A percentile compares a stretch with the other conserved stretches of the same genome.
These are phyloP conservation scores for Rhagoletis pomonella DNA, from an alignment of 1,140 invertebrate species.

Conservation along the genomic window DNA sequence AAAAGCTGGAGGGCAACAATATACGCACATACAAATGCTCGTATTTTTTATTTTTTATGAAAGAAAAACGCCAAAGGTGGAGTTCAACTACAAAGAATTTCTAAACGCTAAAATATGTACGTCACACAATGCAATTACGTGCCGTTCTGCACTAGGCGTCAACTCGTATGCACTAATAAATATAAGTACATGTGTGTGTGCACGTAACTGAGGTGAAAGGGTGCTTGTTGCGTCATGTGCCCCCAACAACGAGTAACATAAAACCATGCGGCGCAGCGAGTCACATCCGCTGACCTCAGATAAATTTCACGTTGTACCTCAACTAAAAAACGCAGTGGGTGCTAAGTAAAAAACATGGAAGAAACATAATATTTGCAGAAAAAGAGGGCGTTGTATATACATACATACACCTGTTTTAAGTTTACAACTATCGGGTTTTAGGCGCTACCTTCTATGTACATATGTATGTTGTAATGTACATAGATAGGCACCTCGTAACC, in stretches of 20 bases:
- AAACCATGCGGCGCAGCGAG: neutral
- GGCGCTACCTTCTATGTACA: neutral
- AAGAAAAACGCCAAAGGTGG: too few relatives aligned
- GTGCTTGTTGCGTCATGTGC: neutral
- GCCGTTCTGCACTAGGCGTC: neutral
- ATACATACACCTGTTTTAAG: neutral
- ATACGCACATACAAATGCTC: too few relatives aligned
- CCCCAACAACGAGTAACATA: neutral
- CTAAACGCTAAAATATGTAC: neutral
- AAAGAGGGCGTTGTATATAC: neutral
- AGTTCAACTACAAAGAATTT: neutral
- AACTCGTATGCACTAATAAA: neutral
- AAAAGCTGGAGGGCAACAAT: neutral
- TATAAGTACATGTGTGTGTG: neutral
- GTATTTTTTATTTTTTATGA: too few relatives aligned
- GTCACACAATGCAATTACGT: neutral
- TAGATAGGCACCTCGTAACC: neutral
- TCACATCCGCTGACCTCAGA: constrained; percentile 41
- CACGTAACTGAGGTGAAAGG: neutral
- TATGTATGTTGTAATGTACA: neutral
- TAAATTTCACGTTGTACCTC: constrained; percentile 38
- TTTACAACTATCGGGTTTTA: neutral
- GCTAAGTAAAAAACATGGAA: too few relatives aligned
- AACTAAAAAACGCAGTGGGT: constrained; percentile 36
- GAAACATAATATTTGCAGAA: constrained; percentile 2